phyloP scores from a whole-genome alignment of 2,797 vertebrate species.

The Huso huso region DNA sequence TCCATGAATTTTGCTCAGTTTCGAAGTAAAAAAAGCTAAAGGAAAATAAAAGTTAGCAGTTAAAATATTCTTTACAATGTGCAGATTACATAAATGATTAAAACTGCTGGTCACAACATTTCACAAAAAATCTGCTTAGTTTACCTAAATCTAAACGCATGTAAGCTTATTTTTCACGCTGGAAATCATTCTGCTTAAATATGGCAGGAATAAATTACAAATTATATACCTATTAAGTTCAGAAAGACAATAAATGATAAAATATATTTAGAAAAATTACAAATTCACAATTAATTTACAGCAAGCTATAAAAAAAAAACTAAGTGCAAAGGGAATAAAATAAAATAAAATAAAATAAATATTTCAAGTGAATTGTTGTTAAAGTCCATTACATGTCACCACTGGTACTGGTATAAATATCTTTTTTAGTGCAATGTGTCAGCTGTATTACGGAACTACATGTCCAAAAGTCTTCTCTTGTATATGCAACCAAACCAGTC shows the following conservation, averaged over 20 bases:
- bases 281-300: slow-evolving; percentile 61
- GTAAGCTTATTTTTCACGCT: no score
- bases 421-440: slow-evolving; percentile 84
- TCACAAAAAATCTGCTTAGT: slow-evolving; percentile 1
- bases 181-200: slow-evolving; percentile 56
- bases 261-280: slow-evolving; percentile 64
- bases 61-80: slow-evolving; percentile 60
- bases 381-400: slow-evolving; percentile 68
- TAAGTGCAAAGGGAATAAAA: slow-evolving; percentile 88
- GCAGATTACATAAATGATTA: slow-evolving; percentile 42
- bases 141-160: no score
- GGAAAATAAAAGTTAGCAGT: slow-evolving; percentile 43
- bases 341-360: slow-evolving; percentile 74
- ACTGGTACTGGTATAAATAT: slow-evolving; percentile 63
- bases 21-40: slow-evolving; percentile 12
- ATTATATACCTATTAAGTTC: slow-evolving; percentile 67
- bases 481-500: slow-evolving; percentile 55
- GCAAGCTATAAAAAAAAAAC: slow-evolving; percentile 72
- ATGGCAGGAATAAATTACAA: slow-evolving; percentile 77
- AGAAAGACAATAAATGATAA: slow-evolving; percentile 61
- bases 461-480: slow-evolving; percentile 57
- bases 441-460: slow-evolving; percentile 67
- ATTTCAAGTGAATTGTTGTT: slow-evolving; percentile 77
- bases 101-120: slow-evolving; percentile 14
- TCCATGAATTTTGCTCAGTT: slow-evolving; percentile 9